Evolutionary conservation across 2,888 invertebrate species (phyloP).

Genomic region (Drosophila kanekoi): DNA sequence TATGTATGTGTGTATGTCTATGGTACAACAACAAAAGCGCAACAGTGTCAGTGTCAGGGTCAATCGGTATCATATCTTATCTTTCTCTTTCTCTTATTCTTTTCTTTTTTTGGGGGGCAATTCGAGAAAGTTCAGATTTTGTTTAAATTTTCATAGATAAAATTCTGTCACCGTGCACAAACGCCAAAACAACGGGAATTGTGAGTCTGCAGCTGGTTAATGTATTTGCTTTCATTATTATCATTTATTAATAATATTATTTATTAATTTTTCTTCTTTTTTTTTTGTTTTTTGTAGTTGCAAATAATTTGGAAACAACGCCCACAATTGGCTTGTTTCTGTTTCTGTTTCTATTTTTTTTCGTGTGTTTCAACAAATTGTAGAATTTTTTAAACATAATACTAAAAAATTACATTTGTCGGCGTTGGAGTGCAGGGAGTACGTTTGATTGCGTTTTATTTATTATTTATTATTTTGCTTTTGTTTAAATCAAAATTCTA

Average conservation of each 20-base stretch:
- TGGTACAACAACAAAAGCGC: slow-evolving; percentile 79
- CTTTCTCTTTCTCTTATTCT: slow-evolving; percentile 8
- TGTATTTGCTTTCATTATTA: slow-evolving; percentile 29
- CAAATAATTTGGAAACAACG: slow-evolving; percentile 25
- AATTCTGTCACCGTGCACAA: slow-evolving; percentile 70
- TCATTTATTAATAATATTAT: slow-evolving; percentile 19
- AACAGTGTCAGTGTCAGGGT: slow-evolving; percentile 78
- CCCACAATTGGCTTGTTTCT: slow-evolving; percentile 11
- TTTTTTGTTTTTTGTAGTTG: slow-evolving; percentile 62
- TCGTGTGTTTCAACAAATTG: slow-evolving; percentile 69
- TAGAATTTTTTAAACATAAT: slow-evolving; percentile 66
- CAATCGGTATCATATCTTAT: slow-evolving; percentile 47
- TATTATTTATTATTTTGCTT: slow-evolving; percentile 11
- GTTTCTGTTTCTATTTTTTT: slow-evolving; percentile 21
- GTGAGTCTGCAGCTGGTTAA: slow-evolving; percentile 48
- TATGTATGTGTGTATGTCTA: slow-evolving; percentile 51
- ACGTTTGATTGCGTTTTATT: slow-evolving; percentile 42
- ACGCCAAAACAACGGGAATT: slow-evolving; percentile 47
- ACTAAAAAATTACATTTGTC: slow-evolving; percentile 79
- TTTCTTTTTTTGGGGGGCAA: slow-evolving; percentile 21
- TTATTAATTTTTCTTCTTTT: slow-evolving; percentile 8
- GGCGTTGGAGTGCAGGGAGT: slow-evolving; percentile 73
- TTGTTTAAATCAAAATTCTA: slow-evolving; percentile 64
- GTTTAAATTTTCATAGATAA: slow-evolving; percentile 46
- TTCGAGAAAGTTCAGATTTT: slow-evolving; percentile 53